phyloP scores from a whole-genome alignment of 1,140 invertebrate genomes.

The Aphaenogaster floridana region DNA sequence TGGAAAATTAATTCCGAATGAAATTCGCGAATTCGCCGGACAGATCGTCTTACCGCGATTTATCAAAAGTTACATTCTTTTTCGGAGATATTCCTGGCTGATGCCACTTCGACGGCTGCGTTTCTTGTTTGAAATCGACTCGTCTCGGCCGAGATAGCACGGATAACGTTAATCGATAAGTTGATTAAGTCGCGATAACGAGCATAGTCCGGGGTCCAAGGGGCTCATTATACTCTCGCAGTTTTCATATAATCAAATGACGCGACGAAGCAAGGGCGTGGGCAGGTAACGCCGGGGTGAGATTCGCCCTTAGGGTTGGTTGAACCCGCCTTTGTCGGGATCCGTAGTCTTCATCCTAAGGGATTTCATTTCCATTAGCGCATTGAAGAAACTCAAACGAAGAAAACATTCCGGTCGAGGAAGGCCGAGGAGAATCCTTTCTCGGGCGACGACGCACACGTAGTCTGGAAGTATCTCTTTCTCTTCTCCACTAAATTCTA shows the following conservation, averaged over 20 bases:
- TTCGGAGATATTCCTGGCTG: no score
- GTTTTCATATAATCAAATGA: slow-evolving; percentile 78
- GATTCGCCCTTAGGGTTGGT: slow-evolving; percentile 73
- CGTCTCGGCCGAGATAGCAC: slow-evolving; percentile 1
- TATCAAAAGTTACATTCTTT: neutral
- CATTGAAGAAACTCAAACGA: slow-evolving; percentile 74
- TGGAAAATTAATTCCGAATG: neutral
- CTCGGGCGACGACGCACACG: neutral
- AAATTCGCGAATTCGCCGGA: neutral
- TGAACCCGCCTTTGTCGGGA: slow-evolving; percentile 76
- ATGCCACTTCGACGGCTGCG: neutral
- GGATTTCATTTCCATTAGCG: slow-evolving; percentile 82
- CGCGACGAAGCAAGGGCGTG: slow-evolving; percentile 68
- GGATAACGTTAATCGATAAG: slow-evolving; percentile 68
- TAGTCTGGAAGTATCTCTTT: neutral
- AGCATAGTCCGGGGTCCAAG: slow-evolving; percentile 22
- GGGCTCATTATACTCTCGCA: slow-evolving; percentile 49
- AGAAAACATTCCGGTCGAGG: slow-evolving; percentile 48
- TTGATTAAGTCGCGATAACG: slow-evolving; percentile 71
- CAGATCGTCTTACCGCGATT: neutral
- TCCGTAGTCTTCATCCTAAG: slow-evolving; percentile 74
- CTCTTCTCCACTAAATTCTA: neutral
- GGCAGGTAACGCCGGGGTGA: slow-evolving; percentile 74
- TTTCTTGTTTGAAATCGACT: slow-evolving; percentile 13
- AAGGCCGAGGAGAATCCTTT: slow-evolving; percentile 46